Base-by-base conservation (phyloP, 53 echinoderm and acorn worm species). In the Echinarachnius parma region DNA sequence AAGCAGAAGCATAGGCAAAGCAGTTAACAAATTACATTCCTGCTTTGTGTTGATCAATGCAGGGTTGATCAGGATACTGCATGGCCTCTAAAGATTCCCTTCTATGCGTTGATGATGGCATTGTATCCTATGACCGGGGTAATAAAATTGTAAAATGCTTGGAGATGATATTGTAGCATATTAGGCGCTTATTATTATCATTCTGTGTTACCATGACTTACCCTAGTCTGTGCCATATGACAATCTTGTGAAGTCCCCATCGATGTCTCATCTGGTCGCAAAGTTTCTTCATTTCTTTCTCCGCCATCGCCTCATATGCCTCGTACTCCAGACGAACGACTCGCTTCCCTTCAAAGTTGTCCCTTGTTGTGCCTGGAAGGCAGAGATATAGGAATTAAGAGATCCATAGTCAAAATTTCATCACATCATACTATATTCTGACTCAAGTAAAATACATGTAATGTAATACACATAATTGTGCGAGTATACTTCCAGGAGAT, bases 261-360 rank as follows among this genome's bases (percentile, higher is more conserved):
- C 66, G 89, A 2, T 63, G 46, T 46, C 86, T 46, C 16, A 86
- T 66, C 4, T 80, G 62, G 20, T 32, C 10, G 50, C 93, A 93
- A 46, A 93, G 83, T 28, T 70, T 77, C 9, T 59, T 45, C 4
- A 93, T 69, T 66, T 89, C 53, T 45, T 80, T 93, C 60, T 79
- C 83, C 2, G 93, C 93, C 93, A 93, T 93, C 0, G 89, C 70
- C 48, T 77, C 63, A 46, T 89, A 93, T 0, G 86, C 89, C 54
- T 93, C 93, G 42, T 93, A 93, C 49, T 93, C 93, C 52, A 93
- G 60, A 30, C 65, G 56, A 4, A 83, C 61, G 3, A 93, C 93
- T 22, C 68, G 82, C 72, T 93, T 93, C 3, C 83, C 93, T n/a
- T 93, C 83, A 86, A 84, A 93, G 62, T 93, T 89, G 46, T 93